Evolutionary conservation across 1,140 invertebrate species (phyloP), one percentile per base, ranked within the genome.

Genomic region (Calliphora vicina): DNA sequence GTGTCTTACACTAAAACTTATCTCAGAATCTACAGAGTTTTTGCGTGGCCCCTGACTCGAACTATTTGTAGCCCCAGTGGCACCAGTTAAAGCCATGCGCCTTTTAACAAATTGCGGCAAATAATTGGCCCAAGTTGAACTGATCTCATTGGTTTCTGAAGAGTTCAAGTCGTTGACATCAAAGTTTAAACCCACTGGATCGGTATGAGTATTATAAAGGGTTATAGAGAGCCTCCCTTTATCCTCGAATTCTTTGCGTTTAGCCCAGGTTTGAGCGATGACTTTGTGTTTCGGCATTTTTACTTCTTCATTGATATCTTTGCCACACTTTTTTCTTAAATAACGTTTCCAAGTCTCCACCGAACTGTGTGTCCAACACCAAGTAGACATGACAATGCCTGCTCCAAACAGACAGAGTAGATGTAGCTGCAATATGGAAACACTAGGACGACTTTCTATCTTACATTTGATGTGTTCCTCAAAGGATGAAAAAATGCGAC

Each of bases 311-410:
- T 95, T 93, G 4, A 93, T 91, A 85, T 95, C 94, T 82, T 93
- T 93, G n/a, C 94, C 93, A 88, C 92, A 94, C 88, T 94, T 94
- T 88, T 94, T 95, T 90, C 94, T 93, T 35, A 97, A 91, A 89
- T 96, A 97, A 85, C 96, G 92, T 81, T 94, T 93, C 97, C 97
- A 99, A 0, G 95, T 94, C 83, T 95, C 93, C 1, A 96, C 88
- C 0, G 96, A 96, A 25, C 95, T 95, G 50, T 93, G 92, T 35
- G 96, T 98, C 96, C 96, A 98, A 26, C 97, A 96, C 96, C 97
- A 98, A 3, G 95, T 96, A 5, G 96, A 96, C 95, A 98, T 97
- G n/a, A 96, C 92, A 83, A 97, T 93, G 35, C 96, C 96, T 73
- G 94, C 93, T 82, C 94, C 94, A 91, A 98, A 98, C 42, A 96